A percentile compares a stretch with the other conserved stretches of the same genome.
Conservation (phyloP, 2,888 invertebrate genomes). For the Ormyrus rosae region DNA sequence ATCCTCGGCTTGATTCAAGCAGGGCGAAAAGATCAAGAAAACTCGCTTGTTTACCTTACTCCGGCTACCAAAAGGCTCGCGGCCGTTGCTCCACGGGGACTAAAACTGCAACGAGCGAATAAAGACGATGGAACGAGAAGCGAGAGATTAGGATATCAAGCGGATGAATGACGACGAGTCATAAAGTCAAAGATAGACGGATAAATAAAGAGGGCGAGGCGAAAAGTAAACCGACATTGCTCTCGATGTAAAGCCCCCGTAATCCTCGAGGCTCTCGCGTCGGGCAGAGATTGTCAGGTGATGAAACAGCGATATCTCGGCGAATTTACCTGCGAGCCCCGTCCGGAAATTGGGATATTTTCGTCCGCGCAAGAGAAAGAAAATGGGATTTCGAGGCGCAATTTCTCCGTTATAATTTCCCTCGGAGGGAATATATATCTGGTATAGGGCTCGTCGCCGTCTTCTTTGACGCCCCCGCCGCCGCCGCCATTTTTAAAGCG, state of each 20-base stretch:
- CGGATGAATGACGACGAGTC: no score
- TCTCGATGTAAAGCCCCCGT: neutral
- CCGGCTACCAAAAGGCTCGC: no score
- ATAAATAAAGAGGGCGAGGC: neutral
- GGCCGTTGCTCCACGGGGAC: neutral
- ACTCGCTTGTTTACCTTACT: no score
- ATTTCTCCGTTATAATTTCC: slow-evolving; percentile 55
- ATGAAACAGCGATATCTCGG: slow-evolving; percentile 49
- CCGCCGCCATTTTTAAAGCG: neutral
- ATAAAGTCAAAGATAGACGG: no score
- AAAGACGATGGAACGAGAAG: slow-evolving; percentile 3
- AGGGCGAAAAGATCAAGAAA: no score
- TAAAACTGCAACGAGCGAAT: neutral
- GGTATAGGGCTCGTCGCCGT: neutral
- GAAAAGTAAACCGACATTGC: neutral
- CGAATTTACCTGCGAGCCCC: slow-evolving; percentile 43
- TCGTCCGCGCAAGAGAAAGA: slow-evolving; percentile 31
- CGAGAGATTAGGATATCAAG: slow-evolving; percentile 43
- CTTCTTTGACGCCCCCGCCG: slow-evolving; percentile 36
- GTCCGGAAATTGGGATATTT: slow-evolving; percentile 52
- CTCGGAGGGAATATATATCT: slow-evolving; percentile 9
- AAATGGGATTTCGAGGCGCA: slow-evolving; percentile 51
- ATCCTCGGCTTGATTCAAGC: no score
- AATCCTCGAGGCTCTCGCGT: slow-evolving; percentile 17
- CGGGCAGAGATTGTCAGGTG: slow-evolving; percentile 53